phyloP scores from a whole-genome alignment of 2,888 invertebrate species.

The Ophion ventricosus region DNA sequence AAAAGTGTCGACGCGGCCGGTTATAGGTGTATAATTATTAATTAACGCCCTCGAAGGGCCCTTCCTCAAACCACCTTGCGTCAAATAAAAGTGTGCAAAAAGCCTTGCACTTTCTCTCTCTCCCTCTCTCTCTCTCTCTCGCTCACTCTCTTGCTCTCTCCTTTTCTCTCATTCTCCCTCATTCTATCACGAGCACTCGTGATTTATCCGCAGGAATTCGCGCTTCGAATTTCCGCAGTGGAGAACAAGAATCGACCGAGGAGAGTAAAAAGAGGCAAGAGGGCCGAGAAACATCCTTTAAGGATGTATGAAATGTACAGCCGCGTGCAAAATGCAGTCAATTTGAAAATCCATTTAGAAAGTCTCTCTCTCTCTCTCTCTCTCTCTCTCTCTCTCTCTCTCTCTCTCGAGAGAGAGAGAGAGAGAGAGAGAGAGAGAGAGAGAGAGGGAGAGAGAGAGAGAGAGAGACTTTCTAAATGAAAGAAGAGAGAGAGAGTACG shows the following conservation, averaged over 20 bases:
- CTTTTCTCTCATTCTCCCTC: constrained; percentile 34
- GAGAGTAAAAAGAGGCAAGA: constrained; percentile 7
- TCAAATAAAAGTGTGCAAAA: constrained; percentile 56
- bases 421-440: too few relatives aligned
- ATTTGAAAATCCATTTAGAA: neutral
- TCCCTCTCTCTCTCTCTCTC: constrained; percentile 30
- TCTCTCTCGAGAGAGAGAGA: too few relatives aligned
- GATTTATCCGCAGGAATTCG: constrained; percentile 56
- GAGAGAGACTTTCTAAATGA: too few relatives aligned
- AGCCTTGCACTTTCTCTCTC: constrained; percentile 36
- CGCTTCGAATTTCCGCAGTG: constrained; percentile 42
- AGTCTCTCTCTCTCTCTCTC: too few relatives aligned
- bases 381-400: too few relatives aligned
- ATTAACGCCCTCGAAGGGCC: constrained; percentile 62
- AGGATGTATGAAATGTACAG: constrained; percentile 28
- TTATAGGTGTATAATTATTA: constrained; percentile 66
- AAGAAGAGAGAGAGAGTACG: neutral
- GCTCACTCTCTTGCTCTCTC: constrained; percentile 17
- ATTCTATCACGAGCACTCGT: constrained; percentile 60
- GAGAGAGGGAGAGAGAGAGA: too few relatives aligned
- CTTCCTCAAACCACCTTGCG: constrained; percentile 47
- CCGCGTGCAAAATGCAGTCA: neutral
- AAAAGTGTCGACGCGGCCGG: constrained; percentile 63
- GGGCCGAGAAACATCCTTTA: constrained; percentile 12
- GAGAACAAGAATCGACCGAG: constrained; percentile 29